Base-by-base conservation (phyloP, 35 echinoderm and acorn worm species). In the Amphiura filiformis region DNA sequence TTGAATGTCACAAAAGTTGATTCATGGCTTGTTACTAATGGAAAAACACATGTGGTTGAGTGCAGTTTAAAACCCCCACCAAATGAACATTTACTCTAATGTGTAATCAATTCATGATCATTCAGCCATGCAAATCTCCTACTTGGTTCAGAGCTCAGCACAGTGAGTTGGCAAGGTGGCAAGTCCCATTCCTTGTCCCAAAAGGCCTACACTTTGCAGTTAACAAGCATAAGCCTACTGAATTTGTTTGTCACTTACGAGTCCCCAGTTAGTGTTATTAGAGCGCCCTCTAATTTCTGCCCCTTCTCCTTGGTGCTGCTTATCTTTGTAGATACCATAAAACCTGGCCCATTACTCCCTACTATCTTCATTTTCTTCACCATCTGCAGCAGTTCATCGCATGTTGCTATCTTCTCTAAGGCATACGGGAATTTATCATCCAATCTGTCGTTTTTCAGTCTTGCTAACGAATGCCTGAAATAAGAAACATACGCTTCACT, bases 321-420 rank as follows among this genome's bases (percentile, higher is more conserved):
- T 28, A 97, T 91, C 84, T 89, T 93, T 33, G 89, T 97, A 34
- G 92, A 85, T 9, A 97, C 89, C 88, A 94, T 97, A 78, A 97
- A 94, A n/a, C 95, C 95, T 30, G 89, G 86, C 75, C 84, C 80
- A 78, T 79, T 77, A 81, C 65, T 57, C 1, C 47, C 81, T 12
- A 77, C 61, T 36, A 87, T 42, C 57, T 97, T 97, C 36, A 94
- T 84, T 76, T 97, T 94, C 57, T 93, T 94, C 32, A 97, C 92
- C 1, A 97, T 56, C 31, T 86, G 83, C 15, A 97, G 47, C 1
- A 97, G 83, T 18, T 84, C 81, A n/a, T 97, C 95, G 18, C 93
- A 94, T 38, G 65, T 89, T 12, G 57, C 84, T 0, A 97, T 87
- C 76, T 97, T 93, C 3, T 97, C 92, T 39, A 97, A 78, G 31